Base-by-base conservation (phyloP, 1,140 invertebrate genomes). In the Eueides isabella region DNA sequence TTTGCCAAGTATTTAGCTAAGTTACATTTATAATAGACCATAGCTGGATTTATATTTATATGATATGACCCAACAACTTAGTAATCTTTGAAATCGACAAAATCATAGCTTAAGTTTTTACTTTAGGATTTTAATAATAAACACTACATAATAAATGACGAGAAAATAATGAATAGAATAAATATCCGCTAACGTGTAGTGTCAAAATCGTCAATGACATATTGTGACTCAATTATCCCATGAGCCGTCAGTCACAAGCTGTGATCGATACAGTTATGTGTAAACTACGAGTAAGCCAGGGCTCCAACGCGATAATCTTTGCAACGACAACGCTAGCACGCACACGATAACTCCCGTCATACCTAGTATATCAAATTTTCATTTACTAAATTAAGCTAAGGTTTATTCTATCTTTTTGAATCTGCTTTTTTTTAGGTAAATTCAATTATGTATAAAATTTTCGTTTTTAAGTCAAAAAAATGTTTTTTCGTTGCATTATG, bases 301-400 rank as follows among this genome's bases (percentile, higher is more conserved):
- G 71, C 72, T 82, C 80, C 80, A 72, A 71, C 72, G 75, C 70
- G 76, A 70, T 87, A 88, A 88, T 87, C 86, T 86, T 85, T 76
- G 71, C 74, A 78, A 71, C 80, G 72, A 83, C 80, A 82, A 76
- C 74, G 75, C 70, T 23, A 80, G 82, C 87, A 87, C 85, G 87
- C 80, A 81, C 82, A 62, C 74, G 70, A 75, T 75, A 64, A 55
- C 64, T 72, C 41, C 67, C 38, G 67, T 77, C 65, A 62, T 41
- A 29, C 23, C 28, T 55, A n/a, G n/a, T n/a, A 28, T 64, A 55
- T 55, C 9, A 26, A 9, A 26, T 55, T 55, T 55, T 55, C 23
- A 55, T 55, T 55, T 55, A 55, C 23, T 55, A 55, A 55, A 26
- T 55, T 55, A 23, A 55, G 23, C 48, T 9, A 55, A 55, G 9